phyloP scores from a whole-genome alignment of 2,888 invertebrate genomes.

The Ephialtes manifestator region DNA sequence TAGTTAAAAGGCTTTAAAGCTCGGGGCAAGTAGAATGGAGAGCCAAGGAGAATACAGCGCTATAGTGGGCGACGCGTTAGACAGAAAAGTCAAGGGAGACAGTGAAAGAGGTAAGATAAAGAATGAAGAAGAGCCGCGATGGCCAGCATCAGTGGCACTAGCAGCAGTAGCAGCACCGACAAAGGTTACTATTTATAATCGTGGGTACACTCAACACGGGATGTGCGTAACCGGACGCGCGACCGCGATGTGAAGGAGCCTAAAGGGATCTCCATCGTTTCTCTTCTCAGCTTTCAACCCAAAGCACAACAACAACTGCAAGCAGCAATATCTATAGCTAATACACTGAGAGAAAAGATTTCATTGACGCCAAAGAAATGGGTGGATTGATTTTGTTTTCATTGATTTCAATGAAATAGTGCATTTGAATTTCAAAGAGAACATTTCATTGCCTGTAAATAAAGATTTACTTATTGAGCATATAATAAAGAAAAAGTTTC shows the following conservation, averaged over 20 bases:
- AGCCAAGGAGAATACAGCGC: slow-evolving; percentile 36
- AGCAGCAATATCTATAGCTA: slow-evolving; percentile 77
- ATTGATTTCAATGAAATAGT: too few relatives aligned
- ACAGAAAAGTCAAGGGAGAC: slow-evolving; percentile 66
- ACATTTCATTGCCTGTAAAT: too few relatives aligned
- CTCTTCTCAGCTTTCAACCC: slow-evolving; percentile 53
- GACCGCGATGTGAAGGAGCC: slow-evolving; percentile 61
- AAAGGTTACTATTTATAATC: slow-evolving; percentile 85
- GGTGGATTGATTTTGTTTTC: too few relatives aligned
- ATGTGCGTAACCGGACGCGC: slow-evolving; percentile 67
- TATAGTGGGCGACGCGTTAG: slow-evolving; percentile 5
- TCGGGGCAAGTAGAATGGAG: slow-evolving; percentile 59
- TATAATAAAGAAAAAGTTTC: too few relatives aligned
- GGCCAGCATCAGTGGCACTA: slow-evolving; percentile 49
- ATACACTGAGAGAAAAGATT: too few relatives aligned
- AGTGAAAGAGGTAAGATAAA: slow-evolving; percentile 74
- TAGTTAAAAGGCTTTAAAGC: slow-evolving; percentile 59
- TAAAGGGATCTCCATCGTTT: slow-evolving; percentile 49
- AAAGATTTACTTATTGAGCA: too few relatives aligned
- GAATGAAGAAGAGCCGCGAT: slow-evolving; percentile 76
- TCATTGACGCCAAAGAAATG: too few relatives aligned
- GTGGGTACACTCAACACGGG: slow-evolving; percentile 64
- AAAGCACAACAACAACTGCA: slow-evolving; percentile 52
- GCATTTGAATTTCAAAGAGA: too few relatives aligned
- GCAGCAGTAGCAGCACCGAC: slow-evolving; percentile 75